Base-by-base conservation (phyloP, 2,888 invertebrate genomes). In the Hartigia nigra region DNA sequence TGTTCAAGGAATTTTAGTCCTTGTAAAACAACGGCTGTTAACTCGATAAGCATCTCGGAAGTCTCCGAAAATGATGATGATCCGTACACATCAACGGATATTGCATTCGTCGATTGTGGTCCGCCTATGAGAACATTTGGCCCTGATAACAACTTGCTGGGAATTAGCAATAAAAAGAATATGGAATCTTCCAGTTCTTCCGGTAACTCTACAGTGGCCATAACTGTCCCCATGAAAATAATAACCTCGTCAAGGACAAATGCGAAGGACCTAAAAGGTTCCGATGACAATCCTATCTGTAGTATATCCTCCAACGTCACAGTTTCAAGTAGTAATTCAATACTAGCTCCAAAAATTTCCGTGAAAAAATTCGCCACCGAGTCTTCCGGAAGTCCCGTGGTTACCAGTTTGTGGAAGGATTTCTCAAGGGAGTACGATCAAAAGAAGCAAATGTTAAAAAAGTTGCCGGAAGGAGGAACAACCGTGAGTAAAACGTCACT, bases 61-160 rank as follows among this genome's bases (percentile, higher is more conserved):
- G 37, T 78, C 4, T 35, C 76, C 4, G 85, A 86, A 76, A 74
- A 81, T 34, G 85, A 84, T 37, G 87, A 87, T 37, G 85, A 83
- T 82, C 85, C 84, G 70, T 84, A 85, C 74, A 81, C 77, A 4
- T 23, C 80, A 31, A 83, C 82, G 32, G 89, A 87, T 32, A 88
- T 89, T 74, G 82, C 86, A 5, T 90, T 90, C 72, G 89, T 90
- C 1, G 90, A 90, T 81, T 90, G 90, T 35, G 90, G 89, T 1
- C 82, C 88, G 12, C 69, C 77, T 31, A 74, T 74, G 12, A 75
- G 12, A 55, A 69, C 69, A 32, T 79, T 35, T 74, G 35, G 35
- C 34, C 69, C 74, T 12, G 69, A 77, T 55, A 55, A 55, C 2
- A 23, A 23, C 23, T 55, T 55, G 55, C 23, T 23, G 23, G 55